Percentiles rank a stretch among this genome's conserved stretches.
Conservation (phyloP, 2,888 invertebrate species). For the Mechanitis mazaeus region DNA sequence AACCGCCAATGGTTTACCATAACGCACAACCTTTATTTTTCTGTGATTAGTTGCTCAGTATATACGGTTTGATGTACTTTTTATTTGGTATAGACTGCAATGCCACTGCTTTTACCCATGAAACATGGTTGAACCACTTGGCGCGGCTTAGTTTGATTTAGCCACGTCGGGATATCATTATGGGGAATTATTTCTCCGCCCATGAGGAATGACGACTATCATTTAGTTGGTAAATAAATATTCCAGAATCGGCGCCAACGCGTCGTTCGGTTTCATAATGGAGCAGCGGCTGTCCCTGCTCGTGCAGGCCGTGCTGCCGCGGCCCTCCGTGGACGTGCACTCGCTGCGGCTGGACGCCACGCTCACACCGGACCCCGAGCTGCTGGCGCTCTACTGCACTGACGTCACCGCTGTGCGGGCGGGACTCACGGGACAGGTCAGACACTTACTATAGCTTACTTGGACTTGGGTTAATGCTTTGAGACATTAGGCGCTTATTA, state of each 20-base stretch:
- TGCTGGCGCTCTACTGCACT: constrained; percentile 74
- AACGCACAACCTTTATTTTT: no score
- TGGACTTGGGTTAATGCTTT: no score
- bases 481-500: no score
- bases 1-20: no score
- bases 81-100: no score
- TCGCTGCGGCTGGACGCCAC: constrained; percentile 45
- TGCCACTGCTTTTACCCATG: no score
- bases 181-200: no score
- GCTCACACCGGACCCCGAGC: constrained; percentile 44
- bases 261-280: constrained; percentile 70
- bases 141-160: neutral
- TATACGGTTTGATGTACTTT: no score
- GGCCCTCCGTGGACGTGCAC: constrained; percentile 80
- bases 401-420: constrained; percentile 72
- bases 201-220: no score
- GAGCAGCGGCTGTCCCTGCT: constrained; percentile 71
- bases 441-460: constrained; percentile 29
- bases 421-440: constrained; percentile 77
- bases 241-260: constrained; percentile 74
- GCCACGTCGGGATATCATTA: no score
- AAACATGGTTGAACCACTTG: no score
- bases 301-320: constrained; percentile 77
- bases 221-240: neutral
- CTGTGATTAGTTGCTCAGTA: no score